phyloP scores from a whole-genome alignment of 2,113 vertebrate genomes.

The Triplophysa rosa region DNA sequence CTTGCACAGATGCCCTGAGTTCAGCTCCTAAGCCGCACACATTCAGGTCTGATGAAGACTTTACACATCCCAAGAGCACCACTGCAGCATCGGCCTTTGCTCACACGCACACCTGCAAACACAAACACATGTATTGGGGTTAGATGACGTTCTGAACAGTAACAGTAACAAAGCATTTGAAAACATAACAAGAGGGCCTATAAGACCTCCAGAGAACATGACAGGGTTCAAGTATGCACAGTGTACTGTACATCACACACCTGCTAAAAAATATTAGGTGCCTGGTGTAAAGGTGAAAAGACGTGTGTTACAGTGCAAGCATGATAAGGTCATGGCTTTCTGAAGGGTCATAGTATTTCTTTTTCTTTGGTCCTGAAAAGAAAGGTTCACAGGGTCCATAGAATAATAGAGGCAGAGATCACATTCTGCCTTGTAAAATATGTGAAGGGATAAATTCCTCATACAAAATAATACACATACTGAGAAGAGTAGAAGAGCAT shows the following conservation, averaged over 20 bases:
- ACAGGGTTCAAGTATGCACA: constrained; percentile 13
- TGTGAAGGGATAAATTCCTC: constrained; percentile 32
- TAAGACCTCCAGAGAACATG: background rate
- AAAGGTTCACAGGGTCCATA: background rate
- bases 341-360: background rate
- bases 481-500: constrained; percentile 26
- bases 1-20: constrained; percentile 13
- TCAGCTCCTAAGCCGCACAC: background rate
- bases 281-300: constrained; percentile 26
- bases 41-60: constrained; percentile 33
- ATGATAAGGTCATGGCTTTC: constrained; percentile 43
- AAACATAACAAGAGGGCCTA: background rate
- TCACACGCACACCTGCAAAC: constrained; percentile 34
- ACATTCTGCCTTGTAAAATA: constrained; percentile 26
- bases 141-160: constrained; percentile 28
- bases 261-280: constrained; percentile 32
- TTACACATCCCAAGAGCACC: constrained; percentile 38
- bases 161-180: background rate
- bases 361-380: background rate
- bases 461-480: background rate
- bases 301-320: constrained; percentile 29
- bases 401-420: background rate
- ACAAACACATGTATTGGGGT: constrained; percentile 33
- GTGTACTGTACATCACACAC: constrained; percentile 20
- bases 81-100: background rate